These are phyloP conservation scores for Drosophila neutralis DNA, from an alignment of 2,888 invertebrate genomes.

Conservation along the genomic window DNA sequence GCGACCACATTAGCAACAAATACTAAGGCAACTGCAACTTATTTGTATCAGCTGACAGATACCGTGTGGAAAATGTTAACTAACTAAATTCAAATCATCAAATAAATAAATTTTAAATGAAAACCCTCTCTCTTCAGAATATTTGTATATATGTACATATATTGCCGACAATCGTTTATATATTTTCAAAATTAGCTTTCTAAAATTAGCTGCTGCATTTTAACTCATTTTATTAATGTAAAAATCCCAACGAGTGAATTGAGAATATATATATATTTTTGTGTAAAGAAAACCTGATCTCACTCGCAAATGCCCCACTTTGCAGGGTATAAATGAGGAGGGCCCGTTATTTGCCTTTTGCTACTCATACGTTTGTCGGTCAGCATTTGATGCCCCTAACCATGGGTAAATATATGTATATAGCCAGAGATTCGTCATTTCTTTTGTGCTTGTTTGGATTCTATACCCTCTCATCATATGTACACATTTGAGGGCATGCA, in stretches of 20 bases:
- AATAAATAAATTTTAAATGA: background rate
- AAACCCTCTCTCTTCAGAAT: background rate
- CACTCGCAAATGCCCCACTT: background rate
- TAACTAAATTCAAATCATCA: background rate
- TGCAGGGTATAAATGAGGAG: constrained; percentile 20
- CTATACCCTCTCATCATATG: background rate
- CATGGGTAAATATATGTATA: constrained; percentile 2
- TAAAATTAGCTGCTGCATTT: background rate
- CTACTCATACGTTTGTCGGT: constrained; percentile 31
- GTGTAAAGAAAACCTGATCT: background rate
- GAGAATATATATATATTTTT: background rate
- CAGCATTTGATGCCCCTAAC: constrained; percentile 29
- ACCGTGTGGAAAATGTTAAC: constrained; percentile 17
- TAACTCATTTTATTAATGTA: background rate
- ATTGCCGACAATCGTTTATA: background rate
- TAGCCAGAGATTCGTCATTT: constrained; percentile 34
- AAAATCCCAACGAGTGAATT: background rate
- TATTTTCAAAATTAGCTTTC: background rate
- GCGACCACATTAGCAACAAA: constrained; percentile 29
- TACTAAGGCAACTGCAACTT: background rate
- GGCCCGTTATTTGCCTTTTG: constrained; percentile 2
- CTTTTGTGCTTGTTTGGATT: constrained; percentile 9
- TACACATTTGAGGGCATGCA: constrained; percentile 16
- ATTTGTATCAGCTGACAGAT: background rate
- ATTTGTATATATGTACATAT: background rate